These are phyloP conservation scores for Mormyrus hasselquistii DNA, from an alignment of 2,797 vertebrate species.

Conservation along the genomic window DNA sequence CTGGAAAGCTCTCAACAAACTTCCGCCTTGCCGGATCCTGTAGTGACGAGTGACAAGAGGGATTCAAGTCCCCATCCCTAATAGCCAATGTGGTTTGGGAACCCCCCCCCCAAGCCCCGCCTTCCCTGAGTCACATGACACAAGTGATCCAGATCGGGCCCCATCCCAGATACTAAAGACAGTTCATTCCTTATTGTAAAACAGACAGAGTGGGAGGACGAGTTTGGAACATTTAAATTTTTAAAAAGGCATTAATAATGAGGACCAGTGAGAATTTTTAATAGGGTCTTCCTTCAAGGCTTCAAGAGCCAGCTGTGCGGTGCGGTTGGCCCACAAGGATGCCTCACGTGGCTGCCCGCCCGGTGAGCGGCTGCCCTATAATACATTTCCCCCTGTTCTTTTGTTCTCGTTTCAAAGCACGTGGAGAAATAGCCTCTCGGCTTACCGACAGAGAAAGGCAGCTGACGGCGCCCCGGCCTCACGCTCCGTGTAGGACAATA, in stretches of 20 bases:
- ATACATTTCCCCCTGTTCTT: neutral
- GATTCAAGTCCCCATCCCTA: neutral
- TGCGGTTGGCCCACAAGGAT: neutral
- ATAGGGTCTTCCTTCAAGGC: neutral
- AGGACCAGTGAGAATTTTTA: neutral
- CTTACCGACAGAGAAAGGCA: constrained; percentile 22
- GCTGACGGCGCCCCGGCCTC: neutral
- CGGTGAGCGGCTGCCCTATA: neutral
- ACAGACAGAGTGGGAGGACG: neutral
- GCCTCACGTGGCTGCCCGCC: neutral
- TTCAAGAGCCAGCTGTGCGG: neutral
- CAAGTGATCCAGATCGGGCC: neutral
- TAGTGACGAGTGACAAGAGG: neutral
- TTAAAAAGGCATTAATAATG: neutral
- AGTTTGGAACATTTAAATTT: neutral
- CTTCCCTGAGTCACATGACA: neutral
- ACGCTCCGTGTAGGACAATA: constrained; percentile 16
- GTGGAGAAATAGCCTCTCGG: constrained; percentile 7
- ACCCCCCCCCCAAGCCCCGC: neutral
- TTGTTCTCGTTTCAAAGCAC: constrained; percentile 16
- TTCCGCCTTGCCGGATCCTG: neutral
- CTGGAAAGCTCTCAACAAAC: neutral
- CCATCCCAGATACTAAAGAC: neutral
- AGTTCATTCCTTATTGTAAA: neutral
- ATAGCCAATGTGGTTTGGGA: neutral